Evolutionary conservation across 2,888 invertebrate genomes (phyloP).

Genomic region (Penaeus monodon): DNA sequence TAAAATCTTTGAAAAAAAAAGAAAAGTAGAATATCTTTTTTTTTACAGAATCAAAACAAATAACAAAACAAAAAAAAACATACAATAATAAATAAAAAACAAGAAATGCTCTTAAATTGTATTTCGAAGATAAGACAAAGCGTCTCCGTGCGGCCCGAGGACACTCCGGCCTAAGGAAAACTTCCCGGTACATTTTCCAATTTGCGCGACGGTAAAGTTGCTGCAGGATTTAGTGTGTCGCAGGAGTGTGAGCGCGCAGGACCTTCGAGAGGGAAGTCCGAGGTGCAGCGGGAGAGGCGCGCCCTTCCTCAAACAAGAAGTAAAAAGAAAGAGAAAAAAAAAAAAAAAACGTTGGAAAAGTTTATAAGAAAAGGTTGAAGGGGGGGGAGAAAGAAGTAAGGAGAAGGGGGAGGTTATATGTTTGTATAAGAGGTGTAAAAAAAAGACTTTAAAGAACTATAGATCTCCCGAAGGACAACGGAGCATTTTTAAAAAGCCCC

Average conservation of each 20-base stretch:
- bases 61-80: neutral
- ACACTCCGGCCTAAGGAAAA: neutral
- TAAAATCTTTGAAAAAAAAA: too few relatives aligned
- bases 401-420: too few relatives aligned
- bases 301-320: neutral
- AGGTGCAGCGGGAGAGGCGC: too few relatives aligned
- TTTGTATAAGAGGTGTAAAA: too few relatives aligned
- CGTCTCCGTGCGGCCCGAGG: neutral
- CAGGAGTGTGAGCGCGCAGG: slow-evolving; percentile 2
- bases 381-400: too few relatives aligned
- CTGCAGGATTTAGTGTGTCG: slow-evolving; percentile 15
- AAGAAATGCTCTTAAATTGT: neutral
- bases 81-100: neutral
- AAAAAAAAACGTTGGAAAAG: too few relatives aligned
- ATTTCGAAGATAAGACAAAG: slow-evolving; percentile 1
- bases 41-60: too few relatives aligned
- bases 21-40: too few relatives aligned
- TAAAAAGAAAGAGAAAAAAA: neutral
- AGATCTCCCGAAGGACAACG: too few relatives aligned
- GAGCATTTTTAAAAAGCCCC: too few relatives aligned
- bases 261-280: neutral
- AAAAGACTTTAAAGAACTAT: too few relatives aligned
- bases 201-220: slow-evolving; percentile 18
- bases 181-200: slow-evolving; percentile 39
- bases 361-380: too few relatives aligned